Percentiles rank a stretch among this genome's conserved stretches.
phyloP scores from a whole-genome alignment of 2,888 invertebrate genomes.

The Rutpela maculata region DNA sequence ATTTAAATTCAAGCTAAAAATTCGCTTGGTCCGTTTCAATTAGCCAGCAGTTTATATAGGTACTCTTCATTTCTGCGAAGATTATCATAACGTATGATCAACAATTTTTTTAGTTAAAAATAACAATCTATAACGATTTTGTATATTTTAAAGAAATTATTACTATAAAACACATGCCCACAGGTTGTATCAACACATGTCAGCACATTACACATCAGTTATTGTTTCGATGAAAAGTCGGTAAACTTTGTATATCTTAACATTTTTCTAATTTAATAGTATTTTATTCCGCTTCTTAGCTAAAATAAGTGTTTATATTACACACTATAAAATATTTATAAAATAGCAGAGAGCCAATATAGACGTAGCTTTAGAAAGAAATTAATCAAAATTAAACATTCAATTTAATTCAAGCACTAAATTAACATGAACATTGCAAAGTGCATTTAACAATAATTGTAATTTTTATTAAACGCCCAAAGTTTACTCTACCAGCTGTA shows the following conservation, averaged over 20 bases:
- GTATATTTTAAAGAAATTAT: not conserved
- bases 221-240: not conserved
- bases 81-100: no score
- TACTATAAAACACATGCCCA: not conserved
- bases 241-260: not conserved
- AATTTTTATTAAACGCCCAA: not conserved
- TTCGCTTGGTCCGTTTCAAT: no score
- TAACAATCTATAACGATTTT: no score
- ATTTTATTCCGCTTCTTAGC: not conserved
- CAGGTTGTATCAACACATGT: not conserved
- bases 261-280: not conserved
- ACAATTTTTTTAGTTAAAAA: no score
- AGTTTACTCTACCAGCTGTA: constrained; percentile 3
- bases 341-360: not conserved
- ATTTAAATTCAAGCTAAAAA: no score
- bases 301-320: not conserved
- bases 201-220: not conserved
- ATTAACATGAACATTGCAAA: constrained; percentile 9
- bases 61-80: no score
- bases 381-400: not conserved
- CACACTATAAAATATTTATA: not conserved
- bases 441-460: constrained; percentile 15
- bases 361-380: not conserved
- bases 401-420: not conserved
- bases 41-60: no score